A percentile compares a stretch with the other conserved stretches of the same genome.
These are phyloP conservation scores for Hemicentrotus pulcherrimus DNA, from an alignment of 35 echinoderm and acorn worm genomes.

Conservation along the genomic window DNA sequence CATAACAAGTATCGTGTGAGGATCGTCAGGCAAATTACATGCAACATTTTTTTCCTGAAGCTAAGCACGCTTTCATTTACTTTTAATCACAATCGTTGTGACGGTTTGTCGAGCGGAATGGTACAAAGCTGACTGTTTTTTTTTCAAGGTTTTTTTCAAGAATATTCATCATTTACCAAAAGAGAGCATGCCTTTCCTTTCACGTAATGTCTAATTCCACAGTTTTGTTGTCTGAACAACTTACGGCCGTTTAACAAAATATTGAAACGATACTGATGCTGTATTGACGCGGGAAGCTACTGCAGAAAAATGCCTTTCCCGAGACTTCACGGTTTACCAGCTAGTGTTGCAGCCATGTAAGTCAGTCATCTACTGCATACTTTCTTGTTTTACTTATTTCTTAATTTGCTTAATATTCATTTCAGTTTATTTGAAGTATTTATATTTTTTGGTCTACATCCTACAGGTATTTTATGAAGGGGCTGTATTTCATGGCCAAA, in stretches of 20 bases:
- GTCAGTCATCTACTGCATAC: background rate
- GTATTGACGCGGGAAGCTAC: background rate
- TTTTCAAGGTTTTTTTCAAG: too few relatives aligned
- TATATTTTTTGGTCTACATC: too few relatives aligned
- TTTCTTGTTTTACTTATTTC: background rate
- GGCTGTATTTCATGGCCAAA: too few relatives aligned
- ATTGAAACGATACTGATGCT: background rate
- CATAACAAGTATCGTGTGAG: background rate
- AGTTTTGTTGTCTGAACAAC: background rate
- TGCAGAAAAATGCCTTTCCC: background rate
- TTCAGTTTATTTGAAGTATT: background rate
- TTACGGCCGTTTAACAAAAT: background rate
- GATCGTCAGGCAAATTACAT: background rate
- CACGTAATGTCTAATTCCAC: background rate
- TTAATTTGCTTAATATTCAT: background rate
- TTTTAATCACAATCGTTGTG: background rate
- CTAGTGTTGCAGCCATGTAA: constrained; percentile 16
- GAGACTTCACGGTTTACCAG: constrained; percentile 21
- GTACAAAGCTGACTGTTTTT: background rate
- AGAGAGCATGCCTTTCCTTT: background rate
- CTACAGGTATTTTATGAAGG: too few relatives aligned
- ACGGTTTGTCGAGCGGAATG: background rate
- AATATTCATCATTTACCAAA: background rate
- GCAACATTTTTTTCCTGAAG: background rate
- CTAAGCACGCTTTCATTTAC: background rate